Evolutionary conservation across 2,113 vertebrate species (phyloP), one percentile per base, ranked within the genome.

Genomic region (Lepisosteus osseus): DNA sequence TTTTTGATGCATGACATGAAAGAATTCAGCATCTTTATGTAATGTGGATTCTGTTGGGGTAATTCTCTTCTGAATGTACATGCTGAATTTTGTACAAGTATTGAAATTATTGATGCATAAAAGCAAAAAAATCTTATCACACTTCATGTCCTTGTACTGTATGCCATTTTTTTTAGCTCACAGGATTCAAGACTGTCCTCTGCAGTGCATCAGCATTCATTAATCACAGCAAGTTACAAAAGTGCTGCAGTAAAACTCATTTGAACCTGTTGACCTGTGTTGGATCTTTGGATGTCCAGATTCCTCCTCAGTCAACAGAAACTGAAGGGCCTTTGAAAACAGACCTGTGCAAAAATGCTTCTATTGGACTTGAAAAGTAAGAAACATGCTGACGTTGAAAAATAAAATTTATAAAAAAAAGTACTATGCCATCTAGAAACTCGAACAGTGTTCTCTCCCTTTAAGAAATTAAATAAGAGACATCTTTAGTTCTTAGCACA

Each of bases 211-310:
- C 45, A 17, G 40, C 11, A 43, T 41, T 7, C n/a, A 47, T n/a
- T 14, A 54, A 59, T 40, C 66, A 74, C 41, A n/a, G 72, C n/a
- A 65, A 75, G 54, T 67, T 82, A 15, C 29, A 69, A 42, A 59
- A 8, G 51, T 76, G 80, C 56, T 80, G 74, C 44, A 63, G 14
- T 6, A 71, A 76, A 74, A 17, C 63, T n/a, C 45, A 67, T 17
- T 29, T 75, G 54, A 72, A 77, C 8, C 40, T 68, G 0, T 9
- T 82, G 45, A 63, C 61, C 41, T 82, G 76, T 40, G 29, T 80
- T 65, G 76, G 74, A 5, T 43, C 9, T 4, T 47, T 76, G 65
- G 71, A 75, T 67, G 66, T 65, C 66, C 54, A 63, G 3, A 9
- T 6, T 40, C 3, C 67, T 12, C 41, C 12, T n/a, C 17, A 15